A percentile compares a stretch with the other conserved stretches of the same genome.
Evolutionary conservation across 1,140 invertebrate genomes (phyloP).

Genomic region (Zaprionus camerounensis): DNA sequence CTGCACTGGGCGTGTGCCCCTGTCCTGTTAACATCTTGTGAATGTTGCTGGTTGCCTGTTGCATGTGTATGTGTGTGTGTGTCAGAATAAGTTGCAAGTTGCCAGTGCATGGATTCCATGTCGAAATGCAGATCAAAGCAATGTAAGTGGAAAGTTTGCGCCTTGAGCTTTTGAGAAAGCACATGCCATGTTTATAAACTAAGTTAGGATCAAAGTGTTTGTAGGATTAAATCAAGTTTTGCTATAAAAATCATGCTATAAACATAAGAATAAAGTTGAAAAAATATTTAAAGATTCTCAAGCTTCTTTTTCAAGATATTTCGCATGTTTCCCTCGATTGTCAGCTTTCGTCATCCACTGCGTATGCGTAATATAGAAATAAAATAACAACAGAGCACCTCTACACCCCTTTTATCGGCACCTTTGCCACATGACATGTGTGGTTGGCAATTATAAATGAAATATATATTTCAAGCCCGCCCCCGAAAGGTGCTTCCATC

Average conservation of each 20-base stretch:
- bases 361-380: slow-evolving; percentile 22
- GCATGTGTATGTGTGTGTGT: neutral
- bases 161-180: neutral
- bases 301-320: too few relatives aligned
- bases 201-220: neutral
- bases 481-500: slow-evolving; percentile 42
- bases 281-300: neutral
- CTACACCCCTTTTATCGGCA: neutral
- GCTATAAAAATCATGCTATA: neutral
- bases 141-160: neutral
- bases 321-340: neutral
- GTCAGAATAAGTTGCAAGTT: slow-evolving; percentile 24
- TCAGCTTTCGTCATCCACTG: neutral
- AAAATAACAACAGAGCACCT: neutral
- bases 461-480: neutral
- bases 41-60: slow-evolving; percentile 29
- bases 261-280: neutral
- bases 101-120: slow-evolving; percentile 7
- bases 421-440: slow-evolving; percentile 25
- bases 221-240: too few relatives aligned
- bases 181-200: neutral
- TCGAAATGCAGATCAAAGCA: neutral
- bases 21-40: slow-evolving; percentile 73
- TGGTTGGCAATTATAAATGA: slow-evolving; percentile 55
- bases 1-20: slow-evolving; percentile 35